Evolutionary conservation across 2,113 vertebrate species (phyloP), one percentile per base, ranked within the genome.

Genomic region (Psophia crepitans): DNA sequence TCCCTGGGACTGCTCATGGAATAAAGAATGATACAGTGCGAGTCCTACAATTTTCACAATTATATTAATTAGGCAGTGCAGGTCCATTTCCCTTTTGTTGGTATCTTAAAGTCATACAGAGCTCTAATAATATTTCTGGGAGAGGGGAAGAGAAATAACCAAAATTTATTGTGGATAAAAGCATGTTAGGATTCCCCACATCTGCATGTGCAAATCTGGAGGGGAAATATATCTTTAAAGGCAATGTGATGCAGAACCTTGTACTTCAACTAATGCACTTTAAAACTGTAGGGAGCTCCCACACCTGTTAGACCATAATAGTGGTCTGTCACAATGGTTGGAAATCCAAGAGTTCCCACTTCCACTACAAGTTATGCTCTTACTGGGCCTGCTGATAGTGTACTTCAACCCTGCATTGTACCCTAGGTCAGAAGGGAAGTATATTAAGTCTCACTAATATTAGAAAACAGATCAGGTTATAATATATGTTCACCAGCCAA

Each of bases 381-480:
- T 3, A 16, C 14, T 22, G 88, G n/a, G 13, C 8, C 23, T 56
- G 15, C n/a, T 35, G 11, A 30, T 0, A 12, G 27, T 1, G 5
- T 6, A 28, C 5, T 30, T 24, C 53, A 73, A 19, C 6, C 18
- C 28, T 4, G 6, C 8, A 2, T 0, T 0, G 4, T 1, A 24
- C 5, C 16, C 10, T 18, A 37, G 17, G 35, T 26, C 56, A 92
- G 28, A 82, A 44, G 2, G 2, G 22, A 78, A 30, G 35, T n/a
- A 14, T 5, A 27, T 5, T 12, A 26, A 61, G 0, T 21, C 23
- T 57, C 54, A 35, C 27, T 13, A 32, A 53, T 0, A 35, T 21
- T 3, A 51, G 12, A 24, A 82, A 79, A 57, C 12, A 48, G 6
- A 65, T 9, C 28, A 64, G 32, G 4, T 71, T 32, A 16, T 8